Evolutionary conservation across 2,113 vertebrate species (phyloP), one percentile per base, ranked within the genome.

Genomic region (Miniopterus natalensis): DNA sequence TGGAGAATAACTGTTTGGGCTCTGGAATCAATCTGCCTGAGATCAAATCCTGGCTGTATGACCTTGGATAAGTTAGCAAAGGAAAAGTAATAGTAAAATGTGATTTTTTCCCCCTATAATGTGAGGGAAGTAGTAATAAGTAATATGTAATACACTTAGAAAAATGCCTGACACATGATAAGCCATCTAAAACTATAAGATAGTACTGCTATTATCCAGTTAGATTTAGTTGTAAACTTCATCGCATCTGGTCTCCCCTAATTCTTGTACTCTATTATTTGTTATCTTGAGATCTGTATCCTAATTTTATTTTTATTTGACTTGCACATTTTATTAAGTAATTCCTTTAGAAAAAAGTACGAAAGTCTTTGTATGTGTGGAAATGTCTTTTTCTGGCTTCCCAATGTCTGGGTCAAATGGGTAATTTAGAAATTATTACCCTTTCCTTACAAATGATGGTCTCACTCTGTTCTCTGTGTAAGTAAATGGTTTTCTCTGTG

Each of bases 301-400:
- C 77, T 74, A 61, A 78, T 92, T 95, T 95, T 68, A 83, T 90
- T 92, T 96, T 94, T 70, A 80, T 59, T 49, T 90, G 57, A 83
- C 36, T 86, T 78, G 10, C 5, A 66, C 36, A 66, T 61, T 94
- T 90, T 90, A 65, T 63, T 68, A 74, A 74, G 59, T 36, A 59
- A 78, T 75, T 92, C 23, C n/a, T 89, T 83, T 75, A 94, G 47
- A 86, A 95, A 81, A 36, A 88, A 49, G 17, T 77, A 40, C 10
- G 11, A 89, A 75, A 73, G 77, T 83, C 53, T 95, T 92, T 71
- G 20, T 27, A 75, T 70, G 45, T 84, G 13, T 91, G 71, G 25
- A 74, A 71, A 70, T 40, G 23, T 71, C 25, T 93, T 83, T 78
- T 36, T 88, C 31, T 73, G 9, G 17, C 8, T 53, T 93, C 49